Conservation (phyloP, 2,888 invertebrate genomes). For the Podotricha telesiphe region DNA sequence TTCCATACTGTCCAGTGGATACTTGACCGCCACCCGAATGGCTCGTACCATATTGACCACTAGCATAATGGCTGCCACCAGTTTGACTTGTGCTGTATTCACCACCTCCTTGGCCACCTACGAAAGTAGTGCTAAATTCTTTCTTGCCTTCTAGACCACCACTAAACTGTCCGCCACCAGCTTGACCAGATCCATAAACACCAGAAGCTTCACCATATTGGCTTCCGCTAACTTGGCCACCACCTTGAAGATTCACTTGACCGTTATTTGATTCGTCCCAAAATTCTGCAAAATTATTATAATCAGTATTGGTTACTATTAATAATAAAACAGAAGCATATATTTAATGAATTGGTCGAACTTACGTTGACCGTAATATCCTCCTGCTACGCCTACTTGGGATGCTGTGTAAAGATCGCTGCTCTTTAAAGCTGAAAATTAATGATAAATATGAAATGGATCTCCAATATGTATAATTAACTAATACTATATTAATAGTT, state of each 20-base stretch:
- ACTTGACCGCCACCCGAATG: constrained; percentile 43
- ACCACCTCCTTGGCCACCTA: constrained; percentile 44
- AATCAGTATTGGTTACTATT: not conserved
- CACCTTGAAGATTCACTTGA: constrained; percentile 42
- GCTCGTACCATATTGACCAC: constrained; percentile 48
- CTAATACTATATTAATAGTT: too few species aligned
- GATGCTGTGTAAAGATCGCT: constrained; percentile 62
- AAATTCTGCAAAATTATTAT: constrained; percentile 47
- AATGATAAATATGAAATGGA: too few species aligned
- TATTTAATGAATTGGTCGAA: not conserved
- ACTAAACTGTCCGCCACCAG: constrained; percentile 31
- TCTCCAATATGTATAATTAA: too few species aligned
- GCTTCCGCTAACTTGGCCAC: constrained; percentile 43
- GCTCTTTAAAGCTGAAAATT: constrained; percentile 64
- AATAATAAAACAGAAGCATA: not conserved
- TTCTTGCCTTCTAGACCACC: constrained; percentile 34
- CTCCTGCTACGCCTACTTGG: constrained; percentile 58
- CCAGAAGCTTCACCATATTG: constrained; percentile 36
- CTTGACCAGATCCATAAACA: constrained; percentile 48
- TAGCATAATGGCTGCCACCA: constrained; percentile 45
- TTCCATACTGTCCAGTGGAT: constrained; percentile 44
- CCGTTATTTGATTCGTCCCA: constrained; percentile 49
- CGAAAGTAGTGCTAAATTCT: constrained; percentile 28
- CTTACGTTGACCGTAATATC: constrained; percentile 72
- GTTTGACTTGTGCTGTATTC: constrained; percentile 41